phyloP scores from a whole-genome alignment of 2,113 vertebrate species.

The Rhinolophus sinicus region DNA sequence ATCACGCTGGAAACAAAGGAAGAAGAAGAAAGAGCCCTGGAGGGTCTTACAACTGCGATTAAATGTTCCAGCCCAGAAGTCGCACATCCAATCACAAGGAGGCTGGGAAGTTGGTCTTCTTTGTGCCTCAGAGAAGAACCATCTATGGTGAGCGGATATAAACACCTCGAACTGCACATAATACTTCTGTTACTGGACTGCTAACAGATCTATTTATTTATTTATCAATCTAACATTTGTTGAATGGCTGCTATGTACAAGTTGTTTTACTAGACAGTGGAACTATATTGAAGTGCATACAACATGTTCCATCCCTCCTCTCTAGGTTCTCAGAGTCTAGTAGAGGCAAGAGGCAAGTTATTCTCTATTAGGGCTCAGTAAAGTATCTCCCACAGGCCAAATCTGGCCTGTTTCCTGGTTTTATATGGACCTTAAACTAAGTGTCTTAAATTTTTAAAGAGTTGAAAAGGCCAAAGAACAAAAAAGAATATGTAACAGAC shows the following conservation, averaged over 20 bases:
- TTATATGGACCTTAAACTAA: background rate
- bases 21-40: background rate
- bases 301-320: background rate
- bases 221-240: background rate
- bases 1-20: background rate
- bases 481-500: slow-evolving; percentile 6
- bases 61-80: background rate
- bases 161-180: background rate
- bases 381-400: background rate
- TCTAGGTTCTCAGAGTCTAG: background rate
- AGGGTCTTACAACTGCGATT: background rate
- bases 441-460: slow-evolving; percentile 24
- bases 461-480: background rate
- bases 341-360: background rate
- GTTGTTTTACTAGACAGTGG: background rate
- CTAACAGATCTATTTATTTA: background rate
- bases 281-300: background rate
- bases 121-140: background rate
- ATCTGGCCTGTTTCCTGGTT: background rate
- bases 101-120: background rate
- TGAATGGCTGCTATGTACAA: background rate
- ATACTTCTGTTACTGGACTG: background rate
- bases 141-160: background rate
- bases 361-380: background rate
- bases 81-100: background rate